Conservation (phyloP, 2,113 vertebrate species). For the Zapornia atra region DNA sequence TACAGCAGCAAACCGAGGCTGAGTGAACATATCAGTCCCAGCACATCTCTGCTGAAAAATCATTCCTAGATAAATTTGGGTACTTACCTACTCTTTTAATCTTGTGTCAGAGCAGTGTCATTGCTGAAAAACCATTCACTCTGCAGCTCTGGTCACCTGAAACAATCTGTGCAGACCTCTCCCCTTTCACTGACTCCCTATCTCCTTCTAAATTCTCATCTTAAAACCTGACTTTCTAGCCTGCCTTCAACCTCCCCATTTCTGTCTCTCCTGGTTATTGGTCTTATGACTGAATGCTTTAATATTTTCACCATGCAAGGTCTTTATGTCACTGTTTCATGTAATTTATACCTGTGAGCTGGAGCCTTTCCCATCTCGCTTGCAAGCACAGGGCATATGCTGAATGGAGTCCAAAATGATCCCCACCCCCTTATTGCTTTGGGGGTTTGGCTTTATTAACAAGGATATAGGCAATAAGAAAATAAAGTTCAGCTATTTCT, state of each 20-base stretch:
- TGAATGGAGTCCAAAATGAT: constrained; percentile 43
- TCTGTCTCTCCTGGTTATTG: constrained; percentile 72
- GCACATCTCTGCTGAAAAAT: neutral
- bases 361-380: constrained; percentile 58
- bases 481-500: constrained; percentile 66
- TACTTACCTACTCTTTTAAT: constrained; percentile 39
- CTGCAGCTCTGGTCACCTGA: constrained; percentile 51
- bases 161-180: constrained; percentile 53
- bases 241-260: constrained; percentile 61
- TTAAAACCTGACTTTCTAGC: constrained; percentile 67
- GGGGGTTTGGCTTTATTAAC: constrained; percentile 70
- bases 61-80: constrained; percentile 32
- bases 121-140: constrained; percentile 24
- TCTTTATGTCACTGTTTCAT: constrained; percentile 72
- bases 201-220: constrained; percentile 62
- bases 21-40: neutral
- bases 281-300: constrained; percentile 75
- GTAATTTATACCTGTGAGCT: constrained; percentile 71
- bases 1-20: neutral
- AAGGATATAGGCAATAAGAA: constrained; percentile 71
- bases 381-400: constrained; percentile 28
- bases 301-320: constrained; percentile 75
- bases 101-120: neutral
- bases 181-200: constrained; percentile 4
- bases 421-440: constrained; percentile 68